phyloP scores from a whole-genome alignment of 2,113 vertebrate genomes.

The Pangasianodon gigas region DNA sequence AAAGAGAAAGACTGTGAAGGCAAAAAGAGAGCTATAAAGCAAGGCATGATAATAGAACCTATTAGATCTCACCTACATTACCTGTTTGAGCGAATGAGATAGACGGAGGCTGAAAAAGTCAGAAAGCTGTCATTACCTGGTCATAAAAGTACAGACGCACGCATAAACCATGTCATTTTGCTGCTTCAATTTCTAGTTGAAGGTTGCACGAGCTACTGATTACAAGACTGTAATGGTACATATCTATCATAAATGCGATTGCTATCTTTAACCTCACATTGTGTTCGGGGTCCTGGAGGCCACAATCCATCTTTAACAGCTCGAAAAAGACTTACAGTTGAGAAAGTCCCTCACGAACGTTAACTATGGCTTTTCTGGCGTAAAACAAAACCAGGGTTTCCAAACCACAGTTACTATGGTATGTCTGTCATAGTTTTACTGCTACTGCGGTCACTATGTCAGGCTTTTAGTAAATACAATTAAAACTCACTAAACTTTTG shows the following conservation, averaged over 20 bases:
- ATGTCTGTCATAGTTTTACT: constrained; percentile 18
- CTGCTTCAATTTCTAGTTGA: not conserved
- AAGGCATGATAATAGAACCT: not conserved
- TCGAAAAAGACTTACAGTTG: not conserved
- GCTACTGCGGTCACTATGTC: not conserved
- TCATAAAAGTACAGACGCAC: not conserved
- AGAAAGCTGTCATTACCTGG: not conserved
- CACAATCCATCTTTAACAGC: not conserved
- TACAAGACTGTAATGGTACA: not conserved
- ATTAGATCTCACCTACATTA: not conserved
- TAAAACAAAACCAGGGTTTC: not conserved
- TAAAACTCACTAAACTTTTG: not conserved
- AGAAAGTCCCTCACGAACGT: not conserved
- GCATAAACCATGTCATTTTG: not conserved
- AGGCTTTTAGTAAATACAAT: not conserved
- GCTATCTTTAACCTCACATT: not conserved
- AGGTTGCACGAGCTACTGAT: not conserved
- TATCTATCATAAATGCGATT: not conserved
- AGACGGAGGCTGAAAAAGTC: not conserved
- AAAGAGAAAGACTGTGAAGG: not conserved
- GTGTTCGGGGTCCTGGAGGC: constrained; percentile 1
- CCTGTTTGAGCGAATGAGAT: not conserved
- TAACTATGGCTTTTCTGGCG: not conserved
- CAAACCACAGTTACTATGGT: constrained; percentile 24
- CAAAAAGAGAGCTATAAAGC: not conserved